Evolutionary conservation across 2,888 invertebrate species (phyloP).

Genomic region (Conchocele bisecta): DNA sequence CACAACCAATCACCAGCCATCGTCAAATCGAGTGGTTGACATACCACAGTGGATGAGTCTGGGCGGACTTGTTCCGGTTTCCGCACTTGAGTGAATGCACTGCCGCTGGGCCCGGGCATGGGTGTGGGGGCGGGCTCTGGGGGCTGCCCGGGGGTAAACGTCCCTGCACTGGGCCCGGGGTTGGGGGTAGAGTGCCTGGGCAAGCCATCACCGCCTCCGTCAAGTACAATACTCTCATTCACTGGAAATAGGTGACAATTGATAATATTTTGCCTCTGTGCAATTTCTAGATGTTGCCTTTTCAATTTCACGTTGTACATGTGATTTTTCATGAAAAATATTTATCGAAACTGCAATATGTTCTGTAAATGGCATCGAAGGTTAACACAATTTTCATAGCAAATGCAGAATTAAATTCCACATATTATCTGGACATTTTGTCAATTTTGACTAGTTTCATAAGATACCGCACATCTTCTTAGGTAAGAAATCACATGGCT

Average conservation of each 20-base stretch:
- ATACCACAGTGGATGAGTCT: conserved; percentile 60
- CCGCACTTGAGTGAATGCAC: conserved; percentile 48
- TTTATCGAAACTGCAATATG: too few species aligned
- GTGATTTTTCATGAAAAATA: background rate
- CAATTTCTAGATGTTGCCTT: background rate
- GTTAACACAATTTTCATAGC: too few species aligned
- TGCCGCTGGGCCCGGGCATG: conserved; percentile 26
- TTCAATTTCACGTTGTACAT: background rate
- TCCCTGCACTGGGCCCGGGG: background rate
- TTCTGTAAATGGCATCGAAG: too few species aligned
- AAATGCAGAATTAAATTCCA: too few species aligned
- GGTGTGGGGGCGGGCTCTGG: conserved; percentile 2
- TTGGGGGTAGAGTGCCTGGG: conserved; percentile 19
- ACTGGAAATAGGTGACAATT: conserved; percentile 21
- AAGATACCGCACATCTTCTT: too few species aligned
- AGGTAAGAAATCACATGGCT: too few species aligned
- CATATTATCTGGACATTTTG: too few species aligned
- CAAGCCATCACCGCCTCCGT: conserved; percentile 1
- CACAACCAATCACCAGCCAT: too few species aligned
- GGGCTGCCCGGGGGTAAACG: background rate
- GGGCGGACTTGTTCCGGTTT: conserved; percentile 46
- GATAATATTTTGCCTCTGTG: background rate
- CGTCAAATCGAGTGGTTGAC: background rate
- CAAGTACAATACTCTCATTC: conserved; percentile 27
- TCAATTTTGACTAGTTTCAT: too few species aligned